Evolutionary conservation across 2,888 invertebrate species (phyloP), one percentile per base, ranked within the genome.

Genomic region (Acleris literana): DNA sequence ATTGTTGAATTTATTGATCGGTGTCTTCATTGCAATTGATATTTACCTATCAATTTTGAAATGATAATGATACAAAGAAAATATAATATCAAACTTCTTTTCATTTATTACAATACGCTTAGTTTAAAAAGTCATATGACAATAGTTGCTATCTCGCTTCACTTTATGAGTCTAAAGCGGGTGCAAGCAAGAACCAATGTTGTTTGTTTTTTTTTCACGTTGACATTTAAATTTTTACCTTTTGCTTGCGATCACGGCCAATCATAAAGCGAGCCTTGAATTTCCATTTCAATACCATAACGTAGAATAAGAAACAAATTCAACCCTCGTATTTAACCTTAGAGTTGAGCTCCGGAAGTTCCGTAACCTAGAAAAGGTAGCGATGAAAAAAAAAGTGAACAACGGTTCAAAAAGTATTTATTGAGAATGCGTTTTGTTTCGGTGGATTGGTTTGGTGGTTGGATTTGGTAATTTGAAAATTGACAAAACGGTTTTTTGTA

Each of bases 181-280:
- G 66, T 7, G 66, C 18, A 48, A 66, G 62, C 20, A 33, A 62
- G 66, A 66, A 18, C 20, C 20, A 54, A 16, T 46, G 46, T 20
- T 49, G 20, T 33, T 51, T 55, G 61, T 51, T 33, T 61, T 61
- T 64, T 59, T 61, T 52, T 39, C 16, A 43, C 25, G 20, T 62
- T 60, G 60, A 61, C 65, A 61, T 65, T 51, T 46, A 65, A 60
- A 56, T 61, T 60, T 61, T 55, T 51, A 61, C 55, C 51, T 22
- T 61, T 63, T 61, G 51, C 57, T 53, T 17, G 18, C n/a, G 20
- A 52, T 39, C 46, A 39, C 61, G 56, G 52, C 66, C 66, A 62
- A 66, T 66, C 66, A 66, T 51, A 56, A 61, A 61, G 33, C 61
- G 61, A 64, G 59, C 51, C 65, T 65, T 65, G 60, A 65, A 61